Base-by-base conservation (phyloP, 2,888 invertebrate genomes). In the Cryptophagus acutangulus region DNA sequence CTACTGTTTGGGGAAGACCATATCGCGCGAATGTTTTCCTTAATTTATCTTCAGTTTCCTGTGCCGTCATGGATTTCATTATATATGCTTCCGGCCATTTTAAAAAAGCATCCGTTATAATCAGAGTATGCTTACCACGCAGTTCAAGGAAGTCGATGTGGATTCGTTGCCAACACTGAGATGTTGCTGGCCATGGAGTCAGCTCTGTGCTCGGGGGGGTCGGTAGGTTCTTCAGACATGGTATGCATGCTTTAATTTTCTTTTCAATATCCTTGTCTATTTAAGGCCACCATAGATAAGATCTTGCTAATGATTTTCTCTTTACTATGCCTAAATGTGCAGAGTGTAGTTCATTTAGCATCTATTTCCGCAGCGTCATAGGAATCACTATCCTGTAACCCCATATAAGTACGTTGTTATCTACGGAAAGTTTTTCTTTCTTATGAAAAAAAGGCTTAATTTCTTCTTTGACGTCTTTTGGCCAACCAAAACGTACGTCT, bases 81-180 rank as follows among this genome's bases (percentile, higher is more conserved):
- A 20, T 20, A 9, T 20, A 20, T 8, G 31, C 38, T 26, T 38
- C 35, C 4, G 35, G 10, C 42, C 42, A 42, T 42, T 35, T 42
- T 9, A 24, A 33, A 20, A 29, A 35, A 9, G 35, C 9, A 24
- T 42, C 37, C 2, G 33, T 18, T 4, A 37, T 4, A 3, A 41
- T 26, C 5, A 41, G 12, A 17, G 9, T 9, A 20, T 20, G 6
- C 9, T 20, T 20, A 20, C 20, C 20, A 20, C 9, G 6, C 9
- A 20, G 6, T 20, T 25, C 16, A 3, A 26, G 9, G 13, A 43
- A 40, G 20, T 41, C 40, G 10, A 41, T 34, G 25, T 40, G 37
- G 12, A 26, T 8, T 8, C 26, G 26, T 26, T 26, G 10, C 10
- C n/a, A 26, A n/a, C 10, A 13, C 12, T 26, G n/a, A 6, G 3